A percentile compares a stretch with the other conserved stretches of the same genome.
phyloP scores from a whole-genome alignment of 2,797 vertebrate species.

The Cygnus olor region DNA sequence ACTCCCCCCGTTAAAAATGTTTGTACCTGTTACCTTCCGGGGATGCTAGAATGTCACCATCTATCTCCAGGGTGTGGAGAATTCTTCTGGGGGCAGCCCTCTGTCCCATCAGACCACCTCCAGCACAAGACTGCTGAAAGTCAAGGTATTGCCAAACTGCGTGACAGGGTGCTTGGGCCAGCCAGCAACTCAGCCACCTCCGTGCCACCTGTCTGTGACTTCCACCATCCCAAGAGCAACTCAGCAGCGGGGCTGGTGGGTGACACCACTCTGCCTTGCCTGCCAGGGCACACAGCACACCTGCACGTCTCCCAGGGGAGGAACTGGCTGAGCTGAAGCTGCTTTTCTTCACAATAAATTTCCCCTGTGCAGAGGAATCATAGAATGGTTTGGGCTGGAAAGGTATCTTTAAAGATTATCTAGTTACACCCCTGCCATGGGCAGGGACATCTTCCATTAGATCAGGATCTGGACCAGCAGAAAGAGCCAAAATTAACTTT shows the following conservation, averaged over 20 bases:
- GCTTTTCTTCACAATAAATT: background rate
- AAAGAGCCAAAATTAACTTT: background rate
- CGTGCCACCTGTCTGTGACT: background rate
- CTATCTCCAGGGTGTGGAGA: rapidly evolving
- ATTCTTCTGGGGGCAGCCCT: background rate
- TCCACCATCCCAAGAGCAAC: background rate
- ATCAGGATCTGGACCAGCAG: background rate
- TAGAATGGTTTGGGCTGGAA: background rate
- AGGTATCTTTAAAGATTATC: background rate
- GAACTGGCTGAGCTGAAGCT: background rate
- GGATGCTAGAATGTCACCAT: background rate
- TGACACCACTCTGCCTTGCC: background rate
- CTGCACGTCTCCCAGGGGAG: background rate
- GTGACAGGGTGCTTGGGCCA: background rate
- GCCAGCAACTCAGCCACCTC: background rate
- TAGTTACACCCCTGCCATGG: background rate
- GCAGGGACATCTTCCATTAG: background rate
- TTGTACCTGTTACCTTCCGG: background rate
- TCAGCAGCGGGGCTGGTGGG: background rate
- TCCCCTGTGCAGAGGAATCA: background rate
- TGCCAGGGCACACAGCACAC: background rate
- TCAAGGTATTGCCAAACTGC: background rate
- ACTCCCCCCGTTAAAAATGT: background rate
- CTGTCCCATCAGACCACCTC: background rate
- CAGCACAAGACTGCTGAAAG: background rate